phyloP scores from a whole-genome alignment of 2,113 vertebrate genomes.

The Clarias batrachus region DNA sequence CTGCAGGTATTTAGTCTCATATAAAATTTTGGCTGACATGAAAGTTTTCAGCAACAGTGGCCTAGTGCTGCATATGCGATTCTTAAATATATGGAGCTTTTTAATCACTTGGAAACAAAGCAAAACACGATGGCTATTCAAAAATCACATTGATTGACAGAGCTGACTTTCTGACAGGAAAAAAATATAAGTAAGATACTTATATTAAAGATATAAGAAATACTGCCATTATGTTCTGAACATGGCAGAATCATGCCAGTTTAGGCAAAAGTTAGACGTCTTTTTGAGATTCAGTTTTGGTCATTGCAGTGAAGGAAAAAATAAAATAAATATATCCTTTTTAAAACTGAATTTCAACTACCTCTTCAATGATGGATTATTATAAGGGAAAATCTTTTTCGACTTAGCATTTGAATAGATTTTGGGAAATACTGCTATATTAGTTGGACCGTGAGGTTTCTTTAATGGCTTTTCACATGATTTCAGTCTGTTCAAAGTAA shows the following conservation, averaged over 20 bases:
- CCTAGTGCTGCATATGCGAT: neutral
- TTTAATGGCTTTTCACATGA: neutral
- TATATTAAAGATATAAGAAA: too few relatives aligned
- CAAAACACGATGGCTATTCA: neutral
- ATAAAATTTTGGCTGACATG: neutral
- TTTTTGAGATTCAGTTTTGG: neutral
- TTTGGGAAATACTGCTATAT: neutral
- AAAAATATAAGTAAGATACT: too few relatives aligned
- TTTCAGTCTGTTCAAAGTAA: conserved; percentile 1
- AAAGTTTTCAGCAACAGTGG: neutral
- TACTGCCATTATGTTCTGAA: neutral
- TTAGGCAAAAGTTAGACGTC: neutral
- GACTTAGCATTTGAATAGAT: neutral
- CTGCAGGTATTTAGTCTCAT: neutral
- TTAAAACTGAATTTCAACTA: neutral
- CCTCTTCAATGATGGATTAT: neutral
- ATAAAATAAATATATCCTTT: neutral
- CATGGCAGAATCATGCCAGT: neutral
- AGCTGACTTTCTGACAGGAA: neutral
- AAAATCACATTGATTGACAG: neutral
- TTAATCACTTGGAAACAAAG: neutral
- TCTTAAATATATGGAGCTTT: neutral
- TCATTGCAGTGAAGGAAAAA: neutral
- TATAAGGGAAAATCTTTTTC: neutral
- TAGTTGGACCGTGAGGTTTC: neutral